phyloP scores from a whole-genome alignment of 2,113 vertebrate species.

The Vidua chalybeata region DNA sequence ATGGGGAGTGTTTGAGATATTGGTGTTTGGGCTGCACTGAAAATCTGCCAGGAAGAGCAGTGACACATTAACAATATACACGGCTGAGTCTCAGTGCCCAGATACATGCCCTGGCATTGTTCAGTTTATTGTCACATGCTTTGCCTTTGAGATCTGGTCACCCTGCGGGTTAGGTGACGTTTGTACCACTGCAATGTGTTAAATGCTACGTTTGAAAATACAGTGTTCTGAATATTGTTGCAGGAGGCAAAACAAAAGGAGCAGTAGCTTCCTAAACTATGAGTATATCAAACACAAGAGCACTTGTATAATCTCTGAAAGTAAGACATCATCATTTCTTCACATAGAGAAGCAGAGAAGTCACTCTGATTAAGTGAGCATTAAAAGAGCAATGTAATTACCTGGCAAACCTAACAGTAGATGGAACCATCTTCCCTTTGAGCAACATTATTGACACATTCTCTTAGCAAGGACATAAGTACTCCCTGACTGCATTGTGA shows the following conservation, averaged over 20 bases:
- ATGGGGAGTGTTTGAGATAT: background rate
- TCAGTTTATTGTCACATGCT: background rate
- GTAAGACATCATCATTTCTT: background rate
- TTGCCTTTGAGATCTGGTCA: background rate
- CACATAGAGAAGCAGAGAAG: background rate
- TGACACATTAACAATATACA: background rate
- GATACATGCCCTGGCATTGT: background rate
- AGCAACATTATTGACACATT: background rate
- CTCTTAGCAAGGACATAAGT: background rate
- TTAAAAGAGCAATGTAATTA: background rate
- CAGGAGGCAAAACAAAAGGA: background rate
- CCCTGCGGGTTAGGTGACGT: background rate
- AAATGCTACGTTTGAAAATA: background rate
- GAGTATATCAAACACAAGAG: background rate
- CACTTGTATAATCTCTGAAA: background rate
- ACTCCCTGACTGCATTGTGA: background rate
- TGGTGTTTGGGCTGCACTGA: background rate
- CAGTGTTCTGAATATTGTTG: background rate
- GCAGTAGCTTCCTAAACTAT: background rate
- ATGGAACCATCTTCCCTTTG: background rate
- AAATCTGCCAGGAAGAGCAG: background rate
- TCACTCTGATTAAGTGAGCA: background rate
- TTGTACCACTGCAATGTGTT: background rate
- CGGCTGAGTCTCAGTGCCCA: background rate
- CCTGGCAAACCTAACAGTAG: background rate